These are phyloP conservation scores for Dissostichus mawsoni DNA, from an alignment of 2,113 vertebrate species.

Conservation along the genomic window DNA sequence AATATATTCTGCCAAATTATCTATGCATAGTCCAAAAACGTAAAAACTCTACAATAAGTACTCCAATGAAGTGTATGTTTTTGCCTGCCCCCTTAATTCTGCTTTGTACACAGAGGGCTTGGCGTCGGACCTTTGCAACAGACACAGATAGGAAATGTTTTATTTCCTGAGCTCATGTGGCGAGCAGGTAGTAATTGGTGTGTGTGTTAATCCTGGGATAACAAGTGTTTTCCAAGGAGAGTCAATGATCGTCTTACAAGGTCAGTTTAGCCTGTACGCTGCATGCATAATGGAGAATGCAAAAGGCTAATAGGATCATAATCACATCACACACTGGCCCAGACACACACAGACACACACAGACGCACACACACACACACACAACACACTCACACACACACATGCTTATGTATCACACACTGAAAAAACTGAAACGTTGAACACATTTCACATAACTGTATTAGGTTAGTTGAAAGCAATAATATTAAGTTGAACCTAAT, in stretches of 20 bases:
- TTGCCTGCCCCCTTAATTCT: neutral
- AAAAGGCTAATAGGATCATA: constrained; percentile 76
- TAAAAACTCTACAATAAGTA: neutral
- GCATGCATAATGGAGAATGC: constrained; percentile 76
- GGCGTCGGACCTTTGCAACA: constrained; percentile 30
- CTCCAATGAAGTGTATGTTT: constrained; percentile 25
- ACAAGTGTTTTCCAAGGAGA: constrained; percentile 81
- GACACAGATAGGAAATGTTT: constrained; percentile 50
- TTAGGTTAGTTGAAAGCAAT: no score
- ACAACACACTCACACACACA: neutral
- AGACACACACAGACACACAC: constrained; percentile 44
- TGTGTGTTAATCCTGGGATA: constrained; percentile 80
- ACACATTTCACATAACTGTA: no score
- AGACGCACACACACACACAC: constrained; percentile 23
- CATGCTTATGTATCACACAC: constrained; percentile 1
- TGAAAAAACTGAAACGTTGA: no score
- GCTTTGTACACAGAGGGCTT: constrained; percentile 5
- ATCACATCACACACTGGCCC: constrained; percentile 65
- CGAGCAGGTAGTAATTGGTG: constrained; percentile 76
- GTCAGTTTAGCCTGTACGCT: constrained; percentile 75
- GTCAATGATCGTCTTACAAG: constrained; percentile 81
- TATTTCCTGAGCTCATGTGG: constrained; percentile 62
- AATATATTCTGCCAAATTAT: neutral
- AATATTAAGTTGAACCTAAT: no score
- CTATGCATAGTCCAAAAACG: neutral